Evolutionary conservation across 2,888 invertebrate genomes (phyloP).

Genomic region (Catotricha subobsoleta): DNA sequence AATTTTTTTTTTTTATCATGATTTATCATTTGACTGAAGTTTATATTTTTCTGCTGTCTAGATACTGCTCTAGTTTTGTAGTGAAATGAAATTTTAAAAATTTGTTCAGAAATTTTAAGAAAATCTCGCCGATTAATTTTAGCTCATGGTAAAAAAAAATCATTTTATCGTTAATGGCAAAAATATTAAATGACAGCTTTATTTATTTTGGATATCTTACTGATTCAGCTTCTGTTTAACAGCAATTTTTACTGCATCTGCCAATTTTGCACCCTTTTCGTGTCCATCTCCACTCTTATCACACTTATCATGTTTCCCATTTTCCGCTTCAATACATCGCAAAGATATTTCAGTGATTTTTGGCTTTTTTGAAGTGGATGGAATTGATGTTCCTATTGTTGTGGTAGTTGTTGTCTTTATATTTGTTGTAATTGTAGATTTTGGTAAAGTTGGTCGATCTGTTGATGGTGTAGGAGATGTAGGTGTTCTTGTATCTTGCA

Average conservation of each 20-base stretch:
- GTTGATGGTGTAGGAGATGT: neutral
- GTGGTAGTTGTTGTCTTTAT: neutral
- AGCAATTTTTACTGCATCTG: constrained; percentile 10
- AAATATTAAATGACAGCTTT: too few species aligned
- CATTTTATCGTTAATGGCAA: too few species aligned
- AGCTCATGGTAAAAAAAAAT: too few species aligned
- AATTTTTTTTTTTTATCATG: too few species aligned
- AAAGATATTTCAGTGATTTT: neutral
- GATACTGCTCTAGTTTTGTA: too few species aligned
- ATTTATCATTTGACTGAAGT: too few species aligned
- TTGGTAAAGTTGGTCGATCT: neutral
- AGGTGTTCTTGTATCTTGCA: too few species aligned
- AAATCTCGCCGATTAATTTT: too few species aligned
- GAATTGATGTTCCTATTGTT: neutral
- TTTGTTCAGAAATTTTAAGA: too few species aligned
- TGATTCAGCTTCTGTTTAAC: constrained; percentile 10
- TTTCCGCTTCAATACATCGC: neutral
- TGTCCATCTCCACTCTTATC: neutral
- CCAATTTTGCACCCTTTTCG: constrained; percentile 1
- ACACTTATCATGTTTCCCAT: constrained; percentile 1
- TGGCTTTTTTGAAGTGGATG: neutral
- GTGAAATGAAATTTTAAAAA: too few species aligned
- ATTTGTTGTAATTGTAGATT: neutral
- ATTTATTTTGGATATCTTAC: constrained; percentile 6
- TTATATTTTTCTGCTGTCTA: too few species aligned